A percentile compares a stretch with the other conserved stretches of the same genome.
Evolutionary conservation across 2,888 invertebrate species (phyloP).

Genomic region (Limnephilus lunatus): DNA sequence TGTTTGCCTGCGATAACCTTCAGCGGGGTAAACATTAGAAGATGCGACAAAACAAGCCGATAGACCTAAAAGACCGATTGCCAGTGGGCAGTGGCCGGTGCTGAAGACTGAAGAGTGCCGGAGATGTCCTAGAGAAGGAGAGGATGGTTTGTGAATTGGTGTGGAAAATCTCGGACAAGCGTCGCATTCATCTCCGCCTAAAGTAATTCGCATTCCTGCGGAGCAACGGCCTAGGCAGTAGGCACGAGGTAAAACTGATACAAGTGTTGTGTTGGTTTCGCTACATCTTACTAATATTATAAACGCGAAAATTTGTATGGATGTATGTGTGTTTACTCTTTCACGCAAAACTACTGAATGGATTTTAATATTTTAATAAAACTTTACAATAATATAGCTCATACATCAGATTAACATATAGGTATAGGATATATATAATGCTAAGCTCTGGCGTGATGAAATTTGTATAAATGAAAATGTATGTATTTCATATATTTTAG

Average conservation of each 20-base stretch:
- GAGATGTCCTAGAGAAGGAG: background rate
- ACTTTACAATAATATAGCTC: no score
- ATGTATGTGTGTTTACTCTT: no score
- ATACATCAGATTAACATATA: no score
- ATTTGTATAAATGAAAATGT: no score
- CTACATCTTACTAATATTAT: no score
- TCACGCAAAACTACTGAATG: no score
- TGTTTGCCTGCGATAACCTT: conserved; percentile 27
- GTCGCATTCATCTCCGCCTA: conserved; percentile 46
- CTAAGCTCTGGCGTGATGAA: no score
- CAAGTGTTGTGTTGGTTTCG: background rate
- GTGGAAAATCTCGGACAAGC: conserved; percentile 44
- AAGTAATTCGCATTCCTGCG: conserved; percentile 45
- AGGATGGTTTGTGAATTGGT: conserved; percentile 33
- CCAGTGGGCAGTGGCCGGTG: no score
- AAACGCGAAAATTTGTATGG: no score
- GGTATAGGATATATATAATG: no score
- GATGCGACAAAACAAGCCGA: background rate
- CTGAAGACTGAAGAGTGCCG: background rate
- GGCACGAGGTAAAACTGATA: background rate
- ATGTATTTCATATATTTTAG: no score
- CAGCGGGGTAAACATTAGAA: background rate
- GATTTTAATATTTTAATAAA: no score
- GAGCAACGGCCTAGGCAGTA: background rate
- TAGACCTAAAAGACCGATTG: background rate